Evolutionary conservation across 1,140 invertebrate genomes (phyloP).

Genomic region (Linepithema humile): DNA sequence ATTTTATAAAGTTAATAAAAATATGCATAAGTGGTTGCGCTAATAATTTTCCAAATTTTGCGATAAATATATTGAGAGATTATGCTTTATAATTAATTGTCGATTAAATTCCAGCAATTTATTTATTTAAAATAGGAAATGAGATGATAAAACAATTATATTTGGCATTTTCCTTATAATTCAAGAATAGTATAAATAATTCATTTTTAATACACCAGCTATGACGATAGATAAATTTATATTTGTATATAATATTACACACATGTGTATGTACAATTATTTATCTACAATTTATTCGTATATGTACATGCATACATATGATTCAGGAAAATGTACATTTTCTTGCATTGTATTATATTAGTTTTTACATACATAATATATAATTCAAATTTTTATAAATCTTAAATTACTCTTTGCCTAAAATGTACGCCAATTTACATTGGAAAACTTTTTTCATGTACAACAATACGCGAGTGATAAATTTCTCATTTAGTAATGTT

Average conservation of each 20-base stretch:
- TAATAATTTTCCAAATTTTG: no score
- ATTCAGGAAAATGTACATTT: neutral
- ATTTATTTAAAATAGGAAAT: no score
- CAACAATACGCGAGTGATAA: neutral
- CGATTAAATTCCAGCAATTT: no score
- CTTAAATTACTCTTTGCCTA: slow-evolving; percentile 31
- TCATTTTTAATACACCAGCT: no score
- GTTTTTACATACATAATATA: slow-evolving; percentile 1
- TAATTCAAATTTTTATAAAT: slow-evolving; percentile 23
- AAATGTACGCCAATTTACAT: slow-evolving; percentile 9
- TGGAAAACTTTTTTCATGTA: neutral
- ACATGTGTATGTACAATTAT: slow-evolving; percentile 56
- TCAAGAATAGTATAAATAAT: no score
- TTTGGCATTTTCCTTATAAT: no score
- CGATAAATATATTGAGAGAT: no score
- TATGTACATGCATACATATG: slow-evolving; percentile 49
- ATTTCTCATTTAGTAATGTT: neutral
- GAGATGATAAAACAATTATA: no score
- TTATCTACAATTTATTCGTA: slow-evolving; percentile 12
- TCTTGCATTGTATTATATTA: neutral
- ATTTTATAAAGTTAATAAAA: no score
- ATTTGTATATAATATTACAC: slow-evolving; percentile 35
- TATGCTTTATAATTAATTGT: no score
- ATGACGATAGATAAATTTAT: no score
- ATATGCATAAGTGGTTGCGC: no score